Evolutionary conservation across 2,888 invertebrate genomes (phyloP), one percentile per base, ranked within the genome.

Genomic region (Eumacrocentrus americanus): DNA sequence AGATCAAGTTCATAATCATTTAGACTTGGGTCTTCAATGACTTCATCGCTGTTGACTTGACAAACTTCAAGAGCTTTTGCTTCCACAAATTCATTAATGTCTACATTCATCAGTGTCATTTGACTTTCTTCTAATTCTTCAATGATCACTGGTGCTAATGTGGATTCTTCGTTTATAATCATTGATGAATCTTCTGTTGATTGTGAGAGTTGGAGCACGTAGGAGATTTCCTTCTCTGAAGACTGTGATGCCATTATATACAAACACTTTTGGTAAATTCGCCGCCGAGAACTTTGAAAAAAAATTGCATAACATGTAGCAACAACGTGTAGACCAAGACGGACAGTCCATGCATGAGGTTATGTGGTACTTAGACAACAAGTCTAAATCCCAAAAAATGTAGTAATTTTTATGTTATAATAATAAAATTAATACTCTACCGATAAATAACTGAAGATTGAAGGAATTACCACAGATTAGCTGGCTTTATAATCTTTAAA

Each of bases 21-120:
- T 1, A 48, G 14, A 7, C 7, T 22, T 16, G 38, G 20, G 0
- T 35, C 12, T 20, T 44, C 18, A 1, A 37, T 18, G 1, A 61
- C 54, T 7, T 60, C 23, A 5, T 67, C 46, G 4, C 70, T 63
- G 1, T 68, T 54, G 7, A 80, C 63, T 66, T 75, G 70, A 55
- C 74, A 63, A 57, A 79, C 60, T 55, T 73, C 65, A 40, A 80
- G 68, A n/a, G 79, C 74, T 56, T 63, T 68, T 2, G 80, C 75
- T 65, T 80, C 79, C 3, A 77, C 71, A 61, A 81, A 81, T 66
- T 79, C 80, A 25, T 69, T 66, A 60, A 80, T 73, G 56, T 80
- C 72, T 14, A 77, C 68, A 29, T 75, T 59, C 67, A 73, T 68
- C 0, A 67, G 64, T 42, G 60, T 67, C 7, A 77, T 64, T 55